These are phyloP conservation scores for Hesperia comma DNA, from an alignment of 2,888 invertebrate genomes.

Conservation along the genomic window DNA sequence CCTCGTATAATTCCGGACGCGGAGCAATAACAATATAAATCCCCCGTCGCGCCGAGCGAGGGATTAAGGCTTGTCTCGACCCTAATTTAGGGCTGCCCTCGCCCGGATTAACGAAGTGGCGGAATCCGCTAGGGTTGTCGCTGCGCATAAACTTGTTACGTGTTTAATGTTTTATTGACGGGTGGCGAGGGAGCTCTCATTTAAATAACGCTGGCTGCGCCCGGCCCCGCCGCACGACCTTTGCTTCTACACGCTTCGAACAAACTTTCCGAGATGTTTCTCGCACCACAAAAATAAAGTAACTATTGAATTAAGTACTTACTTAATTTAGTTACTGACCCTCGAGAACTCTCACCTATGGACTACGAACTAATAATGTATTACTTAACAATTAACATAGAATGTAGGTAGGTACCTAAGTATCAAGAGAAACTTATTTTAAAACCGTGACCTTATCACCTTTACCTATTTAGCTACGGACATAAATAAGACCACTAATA, in stretches of 20 bases:
- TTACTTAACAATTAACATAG: no score
- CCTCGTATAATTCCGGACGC: constrained; percentile 84
- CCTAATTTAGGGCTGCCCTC: constrained; percentile 84
- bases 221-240: constrained; percentile 49
- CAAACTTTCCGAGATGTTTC: constrained; percentile 27
- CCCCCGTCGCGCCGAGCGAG: constrained; percentile 84
- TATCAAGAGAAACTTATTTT: no score
- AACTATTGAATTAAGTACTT: constrained; percentile 19
- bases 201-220: constrained; percentile 72
- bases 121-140: constrained; percentile 84
- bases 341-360: not conserved
- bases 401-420: not conserved
- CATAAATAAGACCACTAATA: no score
- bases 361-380: not conserved
- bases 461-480: no score
- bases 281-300: constrained; percentile 37
- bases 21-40: constrained; percentile 84
- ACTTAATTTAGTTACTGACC: not conserved
- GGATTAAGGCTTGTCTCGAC: constrained; percentile 84
- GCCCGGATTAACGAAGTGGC: constrained; percentile 84
- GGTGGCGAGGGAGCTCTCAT: constrained; percentile 80
- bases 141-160: constrained; percentile 83
- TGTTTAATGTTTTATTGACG: constrained; percentile 84
- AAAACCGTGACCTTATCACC: no score
- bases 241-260: constrained; percentile 41